These are phyloP conservation scores for Micronycteris hirsuta DNA, from an alignment of 2,113 vertebrate species.

Conservation along the genomic window DNA sequence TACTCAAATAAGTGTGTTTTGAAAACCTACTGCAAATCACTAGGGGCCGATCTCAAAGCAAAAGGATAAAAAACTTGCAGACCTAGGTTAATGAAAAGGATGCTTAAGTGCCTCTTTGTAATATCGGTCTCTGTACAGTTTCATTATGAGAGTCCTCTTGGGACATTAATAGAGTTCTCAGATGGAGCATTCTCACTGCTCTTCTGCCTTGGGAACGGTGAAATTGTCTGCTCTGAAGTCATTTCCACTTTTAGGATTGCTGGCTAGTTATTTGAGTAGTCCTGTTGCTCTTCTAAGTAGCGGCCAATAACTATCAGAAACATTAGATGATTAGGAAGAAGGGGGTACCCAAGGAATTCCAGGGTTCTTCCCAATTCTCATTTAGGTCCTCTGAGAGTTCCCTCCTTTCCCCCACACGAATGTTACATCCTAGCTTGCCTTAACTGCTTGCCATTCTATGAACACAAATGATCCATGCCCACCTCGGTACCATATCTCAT, in stretches of 20 bases:
- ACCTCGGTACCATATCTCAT: background rate
- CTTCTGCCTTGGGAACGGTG: background rate
- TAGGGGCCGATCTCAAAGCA: slow-evolving; percentile 31
- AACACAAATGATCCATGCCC: background rate
- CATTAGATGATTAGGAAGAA: background rate
- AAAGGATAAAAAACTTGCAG: background rate
- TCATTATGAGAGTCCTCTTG: background rate
- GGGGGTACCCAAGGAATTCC: background rate
- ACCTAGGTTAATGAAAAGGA: slow-evolving; percentile 32
- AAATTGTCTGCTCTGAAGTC: slow-evolving; percentile 22
- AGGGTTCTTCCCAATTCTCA: background rate
- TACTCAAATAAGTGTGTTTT: background rate
- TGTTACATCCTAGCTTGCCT: background rate
- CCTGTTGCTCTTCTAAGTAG: background rate
- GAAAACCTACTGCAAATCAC: background rate
- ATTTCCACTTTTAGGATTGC: slow-evolving; percentile 41
- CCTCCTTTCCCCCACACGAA: background rate
- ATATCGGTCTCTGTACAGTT: background rate
- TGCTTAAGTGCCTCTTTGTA: background rate
- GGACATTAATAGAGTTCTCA: background rate
- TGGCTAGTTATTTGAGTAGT: slow-evolving; percentile 9
- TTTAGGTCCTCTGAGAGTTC: background rate
- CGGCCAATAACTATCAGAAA: background rate
- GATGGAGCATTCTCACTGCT: slow-evolving; percentile 9
- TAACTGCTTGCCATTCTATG: background rate